Evolutionary conservation across 2,797 vertebrate species (phyloP).

Genomic region (Acridotheres tristis): DNA sequence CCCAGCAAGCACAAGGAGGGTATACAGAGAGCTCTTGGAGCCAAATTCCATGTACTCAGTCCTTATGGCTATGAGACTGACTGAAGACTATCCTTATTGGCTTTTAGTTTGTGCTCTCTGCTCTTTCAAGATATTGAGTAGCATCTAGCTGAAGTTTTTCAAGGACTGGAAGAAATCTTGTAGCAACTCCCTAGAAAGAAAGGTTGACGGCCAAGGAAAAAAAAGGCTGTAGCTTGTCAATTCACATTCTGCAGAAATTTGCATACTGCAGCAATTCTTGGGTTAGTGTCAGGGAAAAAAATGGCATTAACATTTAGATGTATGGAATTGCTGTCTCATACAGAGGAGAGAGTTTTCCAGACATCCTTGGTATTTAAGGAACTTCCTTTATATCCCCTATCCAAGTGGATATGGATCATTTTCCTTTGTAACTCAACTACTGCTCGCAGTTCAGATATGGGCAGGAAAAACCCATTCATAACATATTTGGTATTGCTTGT

Average conservation of each 20-base stretch:
- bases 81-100: neutral
- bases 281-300: neutral
- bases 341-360: neutral
- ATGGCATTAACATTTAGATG: neutral
- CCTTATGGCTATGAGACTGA: neutral
- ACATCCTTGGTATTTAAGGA: neutral
- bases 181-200: neutral
- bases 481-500: neutral
- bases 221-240: neutral
- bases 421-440: neutral
- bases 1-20: neutral
- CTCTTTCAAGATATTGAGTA: neutral
- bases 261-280: constrained; percentile 39
- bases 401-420: neutral
- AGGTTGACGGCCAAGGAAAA: neutral
- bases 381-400: neutral
- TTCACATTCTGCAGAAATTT: constrained; percentile 60
- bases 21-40: neutral
- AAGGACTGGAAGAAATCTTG: neutral
- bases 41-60: neutral
- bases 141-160: neutral
- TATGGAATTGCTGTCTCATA: neutral
- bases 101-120: neutral
- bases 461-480: neutral
- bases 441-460: neutral